A percentile compares a stretch with the other conserved stretches of the same genome.
These are phyloP conservation scores for Drosophila niveifrons DNA, from an alignment of 2,888 invertebrate genomes.

Conservation along the genomic window DNA sequence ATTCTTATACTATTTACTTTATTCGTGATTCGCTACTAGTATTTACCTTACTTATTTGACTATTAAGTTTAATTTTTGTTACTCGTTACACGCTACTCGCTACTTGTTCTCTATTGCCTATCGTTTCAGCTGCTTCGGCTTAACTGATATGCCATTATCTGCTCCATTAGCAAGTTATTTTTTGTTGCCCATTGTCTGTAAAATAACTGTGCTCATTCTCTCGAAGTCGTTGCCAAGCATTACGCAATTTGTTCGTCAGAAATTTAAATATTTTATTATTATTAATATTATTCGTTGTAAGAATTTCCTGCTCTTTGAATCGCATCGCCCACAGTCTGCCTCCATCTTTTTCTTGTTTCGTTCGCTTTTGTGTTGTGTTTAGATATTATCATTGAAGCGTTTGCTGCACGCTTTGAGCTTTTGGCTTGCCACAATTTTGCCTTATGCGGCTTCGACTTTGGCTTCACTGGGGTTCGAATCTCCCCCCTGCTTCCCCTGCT, in stretches of 20 bases:
- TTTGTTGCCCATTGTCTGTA: not conserved
- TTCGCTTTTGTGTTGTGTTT: constrained; percentile 15
- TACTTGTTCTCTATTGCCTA: too few species aligned
- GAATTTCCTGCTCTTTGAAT: constrained; percentile 6
- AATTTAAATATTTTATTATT: constrained; percentile 1
- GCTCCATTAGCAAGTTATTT: not conserved
- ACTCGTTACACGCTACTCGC: too few species aligned
- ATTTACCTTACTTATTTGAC: too few species aligned
- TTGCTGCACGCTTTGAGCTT: constrained; percentile 29
- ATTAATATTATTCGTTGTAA: constrained; percentile 5
- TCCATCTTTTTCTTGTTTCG: not conserved
- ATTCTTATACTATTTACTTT: not conserved
- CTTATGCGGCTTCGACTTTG: constrained; percentile 22
- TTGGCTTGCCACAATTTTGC: constrained; percentile 33
- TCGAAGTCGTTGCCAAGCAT: too few species aligned
- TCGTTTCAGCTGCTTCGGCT: not conserved
- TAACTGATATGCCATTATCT: not conserved
- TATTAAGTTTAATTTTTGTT: too few species aligned
- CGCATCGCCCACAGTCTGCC: not conserved
- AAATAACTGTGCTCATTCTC: not conserved
- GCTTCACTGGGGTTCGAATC: not conserved
- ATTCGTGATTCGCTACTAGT: not conserved
- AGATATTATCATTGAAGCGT: constrained; percentile 26
- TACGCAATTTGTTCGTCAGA: not conserved
- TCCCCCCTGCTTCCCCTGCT: too few species aligned